phyloP scores from a whole-genome alignment of 2,797 vertebrate species.

The Mormyrops attenuatus region DNA sequence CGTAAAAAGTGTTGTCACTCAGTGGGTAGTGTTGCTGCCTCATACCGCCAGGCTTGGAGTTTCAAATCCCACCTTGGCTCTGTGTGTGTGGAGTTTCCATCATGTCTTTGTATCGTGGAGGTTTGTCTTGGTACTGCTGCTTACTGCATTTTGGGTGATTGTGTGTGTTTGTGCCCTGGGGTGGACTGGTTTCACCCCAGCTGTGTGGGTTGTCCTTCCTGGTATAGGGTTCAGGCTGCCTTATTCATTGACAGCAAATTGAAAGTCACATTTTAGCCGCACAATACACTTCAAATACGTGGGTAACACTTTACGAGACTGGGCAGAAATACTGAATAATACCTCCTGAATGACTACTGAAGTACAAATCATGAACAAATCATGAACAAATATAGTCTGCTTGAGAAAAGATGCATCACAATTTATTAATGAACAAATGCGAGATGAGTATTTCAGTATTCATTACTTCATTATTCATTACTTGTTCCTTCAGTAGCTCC shows the following conservation, averaged over 20 bases:
- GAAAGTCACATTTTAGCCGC: neutral
- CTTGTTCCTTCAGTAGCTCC: neutral
- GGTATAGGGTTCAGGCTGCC: neutral
- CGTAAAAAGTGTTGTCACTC: neutral
- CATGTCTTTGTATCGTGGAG: neutral
- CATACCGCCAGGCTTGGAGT: neutral
- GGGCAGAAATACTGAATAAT: neutral
- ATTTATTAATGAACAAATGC: neutral
- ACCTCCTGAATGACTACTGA: neutral
- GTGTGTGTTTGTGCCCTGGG: neutral
- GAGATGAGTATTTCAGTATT: neutral
- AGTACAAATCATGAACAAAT: neutral
- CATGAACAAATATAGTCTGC: neutral
- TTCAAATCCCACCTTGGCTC: neutral
- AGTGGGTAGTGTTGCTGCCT: neutral
- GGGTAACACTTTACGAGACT: neutral
- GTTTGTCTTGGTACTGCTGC: too few species aligned
- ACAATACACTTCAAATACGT: neutral
- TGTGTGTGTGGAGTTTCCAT: neutral
- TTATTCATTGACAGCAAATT: neutral
- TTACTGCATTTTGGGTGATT: too few species aligned
- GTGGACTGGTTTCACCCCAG: neutral
- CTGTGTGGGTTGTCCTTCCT: neutral
- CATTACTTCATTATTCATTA: neutral
- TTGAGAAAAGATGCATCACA: neutral